These are phyloP conservation scores for Notocelia uddmanniana DNA, from an alignment of 2,888 invertebrate genomes.

Conservation along the genomic window DNA sequence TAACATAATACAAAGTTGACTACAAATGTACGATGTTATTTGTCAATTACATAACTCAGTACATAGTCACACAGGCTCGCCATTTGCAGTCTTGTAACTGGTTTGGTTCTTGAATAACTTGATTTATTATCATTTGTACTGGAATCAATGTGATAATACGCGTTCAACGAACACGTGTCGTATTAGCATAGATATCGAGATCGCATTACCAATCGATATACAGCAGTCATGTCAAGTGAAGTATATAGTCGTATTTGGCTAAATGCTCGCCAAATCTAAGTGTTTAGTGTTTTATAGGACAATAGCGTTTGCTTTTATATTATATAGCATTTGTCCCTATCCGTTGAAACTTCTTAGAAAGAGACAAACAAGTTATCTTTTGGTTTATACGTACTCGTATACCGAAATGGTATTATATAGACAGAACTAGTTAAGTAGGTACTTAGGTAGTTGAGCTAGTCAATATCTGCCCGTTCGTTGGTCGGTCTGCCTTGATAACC, in stretches of 20 bases:
- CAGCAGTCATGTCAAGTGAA: not conserved
- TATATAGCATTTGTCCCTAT: too few species aligned
- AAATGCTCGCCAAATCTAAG: too few species aligned
- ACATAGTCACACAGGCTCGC: not conserved
- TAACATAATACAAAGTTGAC: too few species aligned
- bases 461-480: not conserved
- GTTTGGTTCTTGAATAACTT: conserved; percentile 14
- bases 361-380: too few species aligned
- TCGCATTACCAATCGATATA: not conserved
- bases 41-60: not conserved
- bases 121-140: conserved; percentile 27
- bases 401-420: too few species aligned
- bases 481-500: not conserved
- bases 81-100: not conserved
- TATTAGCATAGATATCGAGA: conserved; percentile 25
- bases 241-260: not conserved
- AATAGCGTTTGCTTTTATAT: too few species aligned
- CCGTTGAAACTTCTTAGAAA: too few species aligned
- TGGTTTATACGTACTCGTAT: too few species aligned
- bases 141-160: conserved; percentile 15
- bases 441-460: too few species aligned
- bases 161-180: conserved; percentile 15
- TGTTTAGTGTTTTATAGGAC: too few species aligned
- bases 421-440: too few species aligned
- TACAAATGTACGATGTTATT: not conserved